Conservation (phyloP, 2,113 vertebrate genomes). For the Colistium nudipinnis region DNA sequence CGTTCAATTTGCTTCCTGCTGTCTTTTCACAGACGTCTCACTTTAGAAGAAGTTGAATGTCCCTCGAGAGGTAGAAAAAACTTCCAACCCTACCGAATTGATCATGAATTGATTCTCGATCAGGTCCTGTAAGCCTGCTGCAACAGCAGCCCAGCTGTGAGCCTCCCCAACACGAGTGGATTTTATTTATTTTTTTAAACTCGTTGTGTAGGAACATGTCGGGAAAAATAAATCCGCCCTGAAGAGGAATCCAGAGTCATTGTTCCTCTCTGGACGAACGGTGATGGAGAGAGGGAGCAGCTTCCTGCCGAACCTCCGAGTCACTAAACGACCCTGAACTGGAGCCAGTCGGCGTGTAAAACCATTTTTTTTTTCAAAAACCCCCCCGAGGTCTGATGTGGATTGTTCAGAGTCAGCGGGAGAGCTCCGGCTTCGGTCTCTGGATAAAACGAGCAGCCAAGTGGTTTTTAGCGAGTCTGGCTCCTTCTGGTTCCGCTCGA, state of each 20-base stretch:
- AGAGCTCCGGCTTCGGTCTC: slow-evolving; percentile 27
- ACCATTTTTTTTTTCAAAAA: slow-evolving; percentile 16
- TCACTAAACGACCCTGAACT: neutral
- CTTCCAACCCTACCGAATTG: no score
- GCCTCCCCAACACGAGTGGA: neutral
- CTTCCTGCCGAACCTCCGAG: slow-evolving; percentile 30
- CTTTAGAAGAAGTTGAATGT: no score
- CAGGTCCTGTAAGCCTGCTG: no score
- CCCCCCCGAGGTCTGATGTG: neutral
- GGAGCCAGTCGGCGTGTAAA: slow-evolving; percentile 28
- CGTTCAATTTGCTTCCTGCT: no score
- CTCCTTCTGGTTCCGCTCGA: neutral
- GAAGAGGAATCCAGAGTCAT: slow-evolving; percentile 15
- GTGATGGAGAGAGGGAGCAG: neutral
- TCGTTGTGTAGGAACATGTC: neutral
- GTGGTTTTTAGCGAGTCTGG: neutral
- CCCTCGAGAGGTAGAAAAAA: no score
- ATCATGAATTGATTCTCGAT: no score
- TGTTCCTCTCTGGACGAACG: slow-evolving; percentile 12
- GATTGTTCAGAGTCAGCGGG: slow-evolving; percentile 31
- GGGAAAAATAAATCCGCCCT: slow-evolving; percentile 19
- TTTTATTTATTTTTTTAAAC: no score
- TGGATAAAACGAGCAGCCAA: slow-evolving; percentile 5
- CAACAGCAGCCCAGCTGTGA: neutral
- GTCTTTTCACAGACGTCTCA: neutral